A percentile compares a stretch with the other conserved stretches of the same genome.
Conservation (phyloP, 2,113 vertebrate species). For the Melospiza melodia region DNA sequence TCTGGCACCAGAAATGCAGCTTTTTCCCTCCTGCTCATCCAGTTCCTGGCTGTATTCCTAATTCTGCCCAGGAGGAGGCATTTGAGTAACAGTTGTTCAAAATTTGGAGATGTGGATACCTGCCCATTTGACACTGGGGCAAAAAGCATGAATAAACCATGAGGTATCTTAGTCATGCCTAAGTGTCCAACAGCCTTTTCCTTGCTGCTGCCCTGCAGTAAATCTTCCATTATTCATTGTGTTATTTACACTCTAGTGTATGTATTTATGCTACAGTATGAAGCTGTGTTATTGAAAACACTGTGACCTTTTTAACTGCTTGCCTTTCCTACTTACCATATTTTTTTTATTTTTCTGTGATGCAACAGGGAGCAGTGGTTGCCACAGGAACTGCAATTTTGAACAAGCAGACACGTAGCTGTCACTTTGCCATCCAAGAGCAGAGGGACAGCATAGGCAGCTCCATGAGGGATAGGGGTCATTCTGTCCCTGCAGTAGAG, state of each 20-base stretch:
- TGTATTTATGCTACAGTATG: neutral
- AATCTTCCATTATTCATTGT: neutral
- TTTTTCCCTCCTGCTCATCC: neutral
- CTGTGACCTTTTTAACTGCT: neutral
- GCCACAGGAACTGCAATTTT: neutral
- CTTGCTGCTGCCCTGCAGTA: neutral
- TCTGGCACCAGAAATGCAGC: neutral
- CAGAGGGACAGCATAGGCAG: neutral
- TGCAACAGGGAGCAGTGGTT: neutral
- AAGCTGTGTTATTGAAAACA: neutral
- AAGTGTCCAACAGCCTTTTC: neutral
- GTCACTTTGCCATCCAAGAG: neutral
- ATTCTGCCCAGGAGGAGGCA: neutral
- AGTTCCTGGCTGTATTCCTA: neutral
- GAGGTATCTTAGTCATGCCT: neutral
- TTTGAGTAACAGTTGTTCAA: neutral
- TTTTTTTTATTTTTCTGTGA: neutral
- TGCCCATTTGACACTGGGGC: neutral
- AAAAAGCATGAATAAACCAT: neutral
- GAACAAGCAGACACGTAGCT: neutral
- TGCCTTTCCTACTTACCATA: neutral
- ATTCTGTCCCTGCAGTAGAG: fast-evolving
- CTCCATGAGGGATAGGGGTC: fast-evolving
- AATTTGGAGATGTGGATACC: neutral
- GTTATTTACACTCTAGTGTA: neutral